Evolutionary conservation across 2,797 vertebrate genomes (phyloP).

Genomic region (Agapornis canus): DNA sequence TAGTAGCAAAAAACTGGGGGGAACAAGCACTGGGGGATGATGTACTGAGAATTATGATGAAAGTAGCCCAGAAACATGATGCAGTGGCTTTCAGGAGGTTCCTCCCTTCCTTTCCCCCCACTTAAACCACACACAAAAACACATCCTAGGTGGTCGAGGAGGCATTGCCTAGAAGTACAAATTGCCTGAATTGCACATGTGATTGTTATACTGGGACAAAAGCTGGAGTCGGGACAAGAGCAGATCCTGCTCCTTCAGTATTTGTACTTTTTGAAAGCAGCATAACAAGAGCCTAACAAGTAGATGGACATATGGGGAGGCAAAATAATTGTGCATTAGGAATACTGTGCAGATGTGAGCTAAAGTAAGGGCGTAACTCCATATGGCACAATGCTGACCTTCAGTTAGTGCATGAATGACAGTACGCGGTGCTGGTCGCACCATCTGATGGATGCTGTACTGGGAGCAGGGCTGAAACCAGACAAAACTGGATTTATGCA

Average conservation of each 20-base stretch:
- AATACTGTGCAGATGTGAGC: conserved; percentile 75
- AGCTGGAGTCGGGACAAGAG: conserved; percentile 20
- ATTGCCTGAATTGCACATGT: conserved; percentile 39
- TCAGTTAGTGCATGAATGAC: conserved; percentile 65
- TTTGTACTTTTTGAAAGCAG: conserved; percentile 77
- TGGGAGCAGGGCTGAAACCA: neutral
- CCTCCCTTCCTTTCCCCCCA: neutral
- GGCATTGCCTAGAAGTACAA: conserved; percentile 23
- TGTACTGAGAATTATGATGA: neutral
- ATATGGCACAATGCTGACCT: conserved; percentile 68
- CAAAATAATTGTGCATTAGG: conserved; percentile 84
- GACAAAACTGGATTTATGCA: neutral
- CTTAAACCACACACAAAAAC: conserved; percentile 29
- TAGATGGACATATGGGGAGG: conserved; percentile 87
- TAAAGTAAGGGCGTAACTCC: conserved; percentile 71
- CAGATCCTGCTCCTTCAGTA: conserved; percentile 63
- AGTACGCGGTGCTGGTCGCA: neutral
- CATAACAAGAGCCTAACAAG: conserved; percentile 82
- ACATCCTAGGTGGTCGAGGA: conserved; percentile 56
- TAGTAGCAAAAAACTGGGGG: neutral
- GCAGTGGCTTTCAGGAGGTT: neutral
- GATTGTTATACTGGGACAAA: conserved; percentile 52
- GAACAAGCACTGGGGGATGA: neutral
- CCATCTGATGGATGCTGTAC: neutral
- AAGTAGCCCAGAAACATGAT: neutral